Evolutionary conservation across 2,113 vertebrate genomes (phyloP).

Genomic region (Atractosteus spatula): DNA sequence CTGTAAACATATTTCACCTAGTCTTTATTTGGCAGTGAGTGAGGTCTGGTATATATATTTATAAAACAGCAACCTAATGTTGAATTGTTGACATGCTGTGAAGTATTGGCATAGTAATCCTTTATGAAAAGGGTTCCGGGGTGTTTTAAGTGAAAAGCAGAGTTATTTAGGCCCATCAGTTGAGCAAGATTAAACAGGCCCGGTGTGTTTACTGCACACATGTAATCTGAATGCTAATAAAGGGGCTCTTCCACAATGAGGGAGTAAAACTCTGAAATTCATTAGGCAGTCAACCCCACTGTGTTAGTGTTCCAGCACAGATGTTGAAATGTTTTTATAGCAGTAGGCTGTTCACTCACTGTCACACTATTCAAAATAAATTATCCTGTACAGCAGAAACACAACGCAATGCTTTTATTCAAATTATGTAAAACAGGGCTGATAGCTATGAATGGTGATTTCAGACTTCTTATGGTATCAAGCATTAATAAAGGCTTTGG

Average conservation of each 20-base stretch:
- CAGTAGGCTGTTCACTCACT: background rate
- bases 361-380: background rate
- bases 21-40: too few relatives aligned
- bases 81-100: too few relatives aligned
- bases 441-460: background rate
- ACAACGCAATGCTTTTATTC: background rate
- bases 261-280: background rate
- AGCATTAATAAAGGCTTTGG: too few relatives aligned
- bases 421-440: background rate
- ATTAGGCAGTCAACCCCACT: background rate
- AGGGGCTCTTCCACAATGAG: background rate
- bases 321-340: background rate
- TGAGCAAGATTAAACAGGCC: background rate
- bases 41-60: too few relatives aligned
- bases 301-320: background rate
- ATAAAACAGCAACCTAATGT: too few relatives aligned
- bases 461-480: background rate
- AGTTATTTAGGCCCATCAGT: too few relatives aligned
- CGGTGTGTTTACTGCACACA: background rate
- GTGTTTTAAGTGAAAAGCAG: too few relatives aligned
- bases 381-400: background rate
- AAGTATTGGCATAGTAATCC: too few relatives aligned
- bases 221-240: background rate
- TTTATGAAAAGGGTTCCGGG: too few relatives aligned
- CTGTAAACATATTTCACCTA: too few relatives aligned